Conservation (phyloP, 2,113 vertebrate species). For the Spea bombifrons region DNA sequence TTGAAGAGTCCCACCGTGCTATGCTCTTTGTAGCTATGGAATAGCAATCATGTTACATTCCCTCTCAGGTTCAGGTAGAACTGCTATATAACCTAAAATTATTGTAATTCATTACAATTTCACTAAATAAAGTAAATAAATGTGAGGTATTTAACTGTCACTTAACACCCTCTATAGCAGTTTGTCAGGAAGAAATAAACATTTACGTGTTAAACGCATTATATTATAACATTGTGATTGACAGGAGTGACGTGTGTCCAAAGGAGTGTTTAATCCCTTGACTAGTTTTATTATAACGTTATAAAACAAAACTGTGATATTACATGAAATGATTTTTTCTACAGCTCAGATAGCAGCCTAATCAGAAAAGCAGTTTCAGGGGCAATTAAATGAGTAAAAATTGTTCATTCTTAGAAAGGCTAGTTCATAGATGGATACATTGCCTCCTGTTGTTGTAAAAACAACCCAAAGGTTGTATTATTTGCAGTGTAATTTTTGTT, state of each 20-base stretch:
- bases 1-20: no score
- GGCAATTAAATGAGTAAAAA: constrained; percentile 16
- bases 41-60: no score
- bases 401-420: no score
- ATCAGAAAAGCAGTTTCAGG: constrained; percentile 25
- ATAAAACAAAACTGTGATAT: constrained; percentile 25
- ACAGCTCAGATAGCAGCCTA: constrained; percentile 2
- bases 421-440: background rate
- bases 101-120: no score
- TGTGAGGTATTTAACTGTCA: no score
- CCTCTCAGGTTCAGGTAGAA: no score
- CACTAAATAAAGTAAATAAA: no score
- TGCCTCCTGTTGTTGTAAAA: background rate
- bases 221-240: background rate
- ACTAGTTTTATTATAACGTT: constrained; percentile 20
- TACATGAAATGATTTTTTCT: constrained; percentile 24
- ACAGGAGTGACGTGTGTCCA: background rate
- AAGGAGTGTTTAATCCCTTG: constrained; percentile 4
- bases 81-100: no score
- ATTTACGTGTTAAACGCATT: background rate
- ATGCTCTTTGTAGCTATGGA: no score
- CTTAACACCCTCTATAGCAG: no score
- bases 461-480: background rate
- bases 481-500: background rate
- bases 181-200: no score